A percentile compares a stretch with the other conserved stretches of the same genome.
These are phyloP conservation scores for Cyprinodon diabolis DNA, from an alignment of 2,797 vertebrate species.

Conservation along the genomic window DNA sequence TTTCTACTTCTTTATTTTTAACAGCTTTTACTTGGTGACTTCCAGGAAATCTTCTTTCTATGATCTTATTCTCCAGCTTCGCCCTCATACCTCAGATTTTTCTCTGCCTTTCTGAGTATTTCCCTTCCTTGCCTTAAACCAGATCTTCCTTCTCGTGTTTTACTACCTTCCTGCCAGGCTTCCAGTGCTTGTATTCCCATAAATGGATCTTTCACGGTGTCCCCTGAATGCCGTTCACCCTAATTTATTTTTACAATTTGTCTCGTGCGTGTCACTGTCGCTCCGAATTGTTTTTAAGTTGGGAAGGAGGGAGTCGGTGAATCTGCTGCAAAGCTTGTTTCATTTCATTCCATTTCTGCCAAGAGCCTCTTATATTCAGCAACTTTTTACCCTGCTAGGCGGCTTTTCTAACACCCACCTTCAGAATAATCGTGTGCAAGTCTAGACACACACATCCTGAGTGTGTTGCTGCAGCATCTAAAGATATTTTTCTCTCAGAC, in stretches of 20 bases:
- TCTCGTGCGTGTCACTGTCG: slow-evolving; percentile 12
- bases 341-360: slow-evolving; percentile 29
- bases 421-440: slow-evolving; percentile 17
- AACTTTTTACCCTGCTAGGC: slow-evolving; percentile 34
- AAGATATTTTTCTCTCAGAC: slow-evolving; percentile 60
- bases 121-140: neutral
- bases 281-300: neutral
- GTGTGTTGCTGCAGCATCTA: slow-evolving; percentile 40
- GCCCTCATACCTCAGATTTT: neutral
- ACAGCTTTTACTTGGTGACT: neutral
- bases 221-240: neutral
- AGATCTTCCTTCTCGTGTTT: neutral
- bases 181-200: neutral
- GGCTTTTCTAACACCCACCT: slow-evolving; percentile 46
- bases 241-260: slow-evolving; percentile 3
- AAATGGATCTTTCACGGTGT: neutral
- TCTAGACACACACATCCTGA: slow-evolving; percentile 18
- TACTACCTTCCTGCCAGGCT: neutral
- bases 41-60: neutral
- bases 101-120: neutral
- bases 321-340: slow-evolving; percentile 13
- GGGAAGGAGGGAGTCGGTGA: neutral
- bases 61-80: neutral
- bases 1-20: slow-evolving; percentile 13
- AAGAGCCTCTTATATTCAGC: slow-evolving; percentile 39